Base-by-base conservation (phyloP, 53 echinoderm and acorn worm genomes). In the Pentamera pediparva region DNA sequence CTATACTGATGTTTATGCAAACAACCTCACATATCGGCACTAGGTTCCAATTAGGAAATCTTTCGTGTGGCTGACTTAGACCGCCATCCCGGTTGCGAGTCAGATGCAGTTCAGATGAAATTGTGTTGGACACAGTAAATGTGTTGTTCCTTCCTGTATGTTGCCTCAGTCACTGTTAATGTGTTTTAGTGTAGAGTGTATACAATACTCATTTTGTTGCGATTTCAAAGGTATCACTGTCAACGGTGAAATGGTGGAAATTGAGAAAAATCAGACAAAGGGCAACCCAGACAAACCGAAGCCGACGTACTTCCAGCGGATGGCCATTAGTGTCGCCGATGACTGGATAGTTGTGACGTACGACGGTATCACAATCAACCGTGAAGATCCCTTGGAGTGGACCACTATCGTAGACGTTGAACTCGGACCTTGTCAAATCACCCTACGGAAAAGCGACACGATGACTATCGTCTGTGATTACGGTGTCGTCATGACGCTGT, bases 241-340 rank as follows among this genome's bases (percentile, higher is more conserved):
- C 4, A 67, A 67, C 25, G 67, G 67, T 43, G 67, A 67, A 43
- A 67, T 67, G 43, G 67, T 67, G 11, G 67, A 67, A 47, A n/a
- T n/a, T n/a, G 27, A 67, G 27, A 30, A 30, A 8, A 67, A 67
- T 6, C 30, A 12, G 0, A 67, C 67, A 26, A 38, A 24, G 4
- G 17, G 19, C 40, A 43, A 30, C 13, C 43, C 27, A 3, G 30
- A 67, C 7, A 67, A 45, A 26, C 21, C 37, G 15, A 39, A 26
- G 21, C 67, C 67, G 7, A 67, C 21, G 6, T 67, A 27, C 12
- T 67, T 67, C 30, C 41, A 45, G 12, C 37, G 13, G 28, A 41
- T 67, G 25, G 43, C 31, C 4, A 67, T 67, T 21, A 25, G 26
- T 4, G 13, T 67, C 0, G 67, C 27, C 17, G 41, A 67, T 47